phyloP scores from a whole-genome alignment of 2,113 vertebrate genomes.

The Hydrolagus affinis region DNA sequence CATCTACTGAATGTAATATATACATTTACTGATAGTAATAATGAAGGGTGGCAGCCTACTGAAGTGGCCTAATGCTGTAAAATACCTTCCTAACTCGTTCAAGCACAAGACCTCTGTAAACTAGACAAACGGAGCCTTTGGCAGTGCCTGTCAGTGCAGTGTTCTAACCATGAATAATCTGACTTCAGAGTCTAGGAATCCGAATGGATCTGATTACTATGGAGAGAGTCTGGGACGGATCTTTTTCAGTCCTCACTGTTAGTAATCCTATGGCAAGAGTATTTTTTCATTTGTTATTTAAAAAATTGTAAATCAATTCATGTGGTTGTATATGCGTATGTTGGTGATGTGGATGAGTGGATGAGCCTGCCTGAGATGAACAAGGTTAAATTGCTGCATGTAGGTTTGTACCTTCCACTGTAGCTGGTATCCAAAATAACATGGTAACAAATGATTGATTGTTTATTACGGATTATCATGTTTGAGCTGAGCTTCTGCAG shows the following conservation, averaged over 20 bases:
- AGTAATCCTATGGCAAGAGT: not conserved
- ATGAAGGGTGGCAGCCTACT: not conserved
- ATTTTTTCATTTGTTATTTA: not conserved
- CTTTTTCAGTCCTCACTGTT: not conserved
- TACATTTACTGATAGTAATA: not conserved
- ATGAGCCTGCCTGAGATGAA: not conserved
- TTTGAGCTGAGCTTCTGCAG: not conserved
- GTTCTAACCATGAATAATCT: not conserved
- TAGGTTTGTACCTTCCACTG: not conserved
- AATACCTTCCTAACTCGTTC: not conserved
- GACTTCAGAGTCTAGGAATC: constrained; percentile 3
- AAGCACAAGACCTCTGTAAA: not conserved
- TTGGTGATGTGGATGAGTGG: not conserved
- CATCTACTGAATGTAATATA: not conserved
- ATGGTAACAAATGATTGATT: not conserved
- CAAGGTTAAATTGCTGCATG: not conserved
- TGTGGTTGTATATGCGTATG: no score
- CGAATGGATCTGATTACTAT: not conserved
- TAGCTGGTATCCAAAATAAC: not conserved
- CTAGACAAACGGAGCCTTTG: not conserved
- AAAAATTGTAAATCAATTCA: not conserved
- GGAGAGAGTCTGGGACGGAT: not conserved
- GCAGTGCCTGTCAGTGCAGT: not conserved
- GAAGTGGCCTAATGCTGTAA: not conserved
- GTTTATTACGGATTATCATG: not conserved